Conservation (phyloP, 1,140 invertebrate species). For the Caenorhabditis inopinata region DNA sequence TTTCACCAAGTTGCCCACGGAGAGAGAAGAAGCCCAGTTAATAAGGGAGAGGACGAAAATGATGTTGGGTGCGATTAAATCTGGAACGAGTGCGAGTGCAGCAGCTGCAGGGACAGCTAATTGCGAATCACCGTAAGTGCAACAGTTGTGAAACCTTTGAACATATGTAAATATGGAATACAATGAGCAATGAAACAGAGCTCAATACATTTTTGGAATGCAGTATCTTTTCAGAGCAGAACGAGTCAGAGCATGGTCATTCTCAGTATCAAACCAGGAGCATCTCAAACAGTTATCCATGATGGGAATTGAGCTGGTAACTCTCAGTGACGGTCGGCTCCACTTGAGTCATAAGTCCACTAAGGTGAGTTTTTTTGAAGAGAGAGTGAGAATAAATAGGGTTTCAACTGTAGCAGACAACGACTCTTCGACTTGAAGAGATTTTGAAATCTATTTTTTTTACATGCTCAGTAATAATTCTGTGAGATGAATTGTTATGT, state of each 20-base stretch:
- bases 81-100: neutral
- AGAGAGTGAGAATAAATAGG: too few relatives aligned
- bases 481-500: too few relatives aligned
- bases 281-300: conserved; percentile 82
- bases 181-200: too few relatives aligned
- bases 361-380: neutral
- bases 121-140: conserved; percentile 17
- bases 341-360: conserved; percentile 78
- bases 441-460: too few relatives aligned
- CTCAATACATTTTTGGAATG: too few relatives aligned
- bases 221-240: conserved; percentile 52
- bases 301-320: conserved; percentile 90
- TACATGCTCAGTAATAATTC: too few relatives aligned
- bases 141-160: too few relatives aligned
- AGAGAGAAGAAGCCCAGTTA: neutral
- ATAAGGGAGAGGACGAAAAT: conserved; percentile 10
- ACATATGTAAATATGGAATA: too few relatives aligned
- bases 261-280: conserved; percentile 80
- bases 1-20: neutral
- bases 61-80: neutral
- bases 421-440: too few relatives aligned
- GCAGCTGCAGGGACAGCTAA: neutral
- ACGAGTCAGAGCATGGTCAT: conserved; percentile 68
- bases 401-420: too few relatives aligned
- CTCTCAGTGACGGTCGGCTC: conserved; percentile 82